These are phyloP conservation scores for Stegophylla sp. DNA, from an alignment of 2,888 invertebrate genomes.

Conservation along the genomic window DNA sequence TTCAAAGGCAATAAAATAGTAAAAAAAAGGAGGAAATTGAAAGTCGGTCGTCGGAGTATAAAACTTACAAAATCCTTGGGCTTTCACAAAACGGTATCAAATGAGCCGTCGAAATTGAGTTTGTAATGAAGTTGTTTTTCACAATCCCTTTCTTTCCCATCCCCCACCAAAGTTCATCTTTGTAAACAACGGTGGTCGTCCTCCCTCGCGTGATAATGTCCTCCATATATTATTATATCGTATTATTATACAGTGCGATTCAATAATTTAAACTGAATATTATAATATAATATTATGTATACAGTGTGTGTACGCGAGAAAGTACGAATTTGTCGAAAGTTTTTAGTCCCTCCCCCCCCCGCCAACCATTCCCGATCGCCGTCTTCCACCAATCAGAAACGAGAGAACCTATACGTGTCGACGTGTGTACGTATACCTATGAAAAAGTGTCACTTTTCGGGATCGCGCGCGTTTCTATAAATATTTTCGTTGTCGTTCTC, in stretches of 20 bases:
- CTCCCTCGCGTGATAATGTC: neutral
- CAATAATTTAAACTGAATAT: constrained; percentile 12
- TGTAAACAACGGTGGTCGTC: neutral
- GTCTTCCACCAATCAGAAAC: neutral
- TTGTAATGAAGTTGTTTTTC: constrained; percentile 49
- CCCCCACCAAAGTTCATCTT: too few relatives aligned
- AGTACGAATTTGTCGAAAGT: constrained; percentile 12
- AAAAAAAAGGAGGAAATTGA: neutral
- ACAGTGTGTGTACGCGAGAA: neutral
- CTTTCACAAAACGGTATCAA: constrained; percentile 9
- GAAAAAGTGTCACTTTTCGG: constrained; percentile 38
- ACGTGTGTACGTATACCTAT: neutral
- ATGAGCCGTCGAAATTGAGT: constrained; percentile 43
- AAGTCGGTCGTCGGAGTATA: constrained; percentile 1
- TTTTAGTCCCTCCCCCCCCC: neutral
- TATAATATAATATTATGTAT: too few relatives aligned
- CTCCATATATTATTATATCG: neutral
- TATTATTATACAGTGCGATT: neutral
- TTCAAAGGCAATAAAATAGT: constrained; percentile 25
- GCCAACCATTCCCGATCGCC: too few relatives aligned
- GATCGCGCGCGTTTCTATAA: constrained; percentile 33
- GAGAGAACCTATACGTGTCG: neutral
- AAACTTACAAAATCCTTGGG: constrained; percentile 13
- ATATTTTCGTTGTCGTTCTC: constrained; percentile 38
- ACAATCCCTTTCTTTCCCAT: constrained; percentile 4